These are phyloP conservation scores for Epinephelus awoara DNA, from an alignment of 2,797 vertebrate species.

Conservation along the genomic window DNA sequence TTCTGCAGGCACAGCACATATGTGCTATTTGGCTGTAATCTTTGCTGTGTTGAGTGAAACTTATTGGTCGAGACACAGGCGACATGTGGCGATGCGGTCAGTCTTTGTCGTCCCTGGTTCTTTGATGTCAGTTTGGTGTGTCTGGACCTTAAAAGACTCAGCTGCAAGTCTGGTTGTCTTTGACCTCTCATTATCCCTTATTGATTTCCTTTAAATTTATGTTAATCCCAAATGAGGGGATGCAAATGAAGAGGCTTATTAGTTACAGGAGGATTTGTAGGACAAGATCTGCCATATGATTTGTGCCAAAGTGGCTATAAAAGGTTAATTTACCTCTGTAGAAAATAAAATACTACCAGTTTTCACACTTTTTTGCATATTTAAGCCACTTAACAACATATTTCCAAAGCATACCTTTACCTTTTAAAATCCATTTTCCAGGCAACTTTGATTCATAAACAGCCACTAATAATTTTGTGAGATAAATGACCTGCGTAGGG, in stretches of 20 bases:
- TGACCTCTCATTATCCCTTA: constrained; percentile 8
- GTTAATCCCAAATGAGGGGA: constrained; percentile 16
- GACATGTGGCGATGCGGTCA: no score
- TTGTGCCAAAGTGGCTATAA: background rate
- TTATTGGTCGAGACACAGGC: no score
- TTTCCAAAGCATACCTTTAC: background rate
- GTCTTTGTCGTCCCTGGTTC: no score
- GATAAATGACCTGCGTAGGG: background rate
- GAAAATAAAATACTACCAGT: background rate
- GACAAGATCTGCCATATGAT: background rate
- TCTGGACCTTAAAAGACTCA: background rate
- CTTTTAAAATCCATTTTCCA: background rate
- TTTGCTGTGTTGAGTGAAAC: no score
- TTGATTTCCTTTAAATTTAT: constrained; percentile 26
- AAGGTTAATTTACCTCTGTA: background rate
- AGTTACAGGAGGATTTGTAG: background rate
- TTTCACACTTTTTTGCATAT: no score
- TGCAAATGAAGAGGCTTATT: constrained; percentile 11
- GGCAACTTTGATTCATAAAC: no score
- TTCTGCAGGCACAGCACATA: no score
- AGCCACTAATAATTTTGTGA: background rate
- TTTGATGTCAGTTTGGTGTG: no score
- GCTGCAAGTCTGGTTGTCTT: background rate
- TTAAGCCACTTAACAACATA: background rate
- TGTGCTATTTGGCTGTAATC: no score